Percentiles rank a stretch among this genome's conserved stretches.
Evolutionary conservation across 2,888 invertebrate genomes (phyloP).

Genomic region (Notodonta dromedarius): DNA sequence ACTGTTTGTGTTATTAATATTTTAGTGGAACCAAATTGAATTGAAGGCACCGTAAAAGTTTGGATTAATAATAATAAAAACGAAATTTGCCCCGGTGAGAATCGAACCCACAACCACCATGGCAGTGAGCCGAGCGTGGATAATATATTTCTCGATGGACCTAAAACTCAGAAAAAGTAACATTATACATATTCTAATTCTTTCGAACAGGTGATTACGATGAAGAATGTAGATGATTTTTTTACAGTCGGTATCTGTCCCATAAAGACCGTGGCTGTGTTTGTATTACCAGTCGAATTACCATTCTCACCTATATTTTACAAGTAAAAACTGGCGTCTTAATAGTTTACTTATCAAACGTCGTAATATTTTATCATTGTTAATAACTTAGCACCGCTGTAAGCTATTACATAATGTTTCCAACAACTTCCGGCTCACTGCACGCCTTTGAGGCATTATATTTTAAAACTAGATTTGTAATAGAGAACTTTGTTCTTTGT

Average conservation of each 20-base stretch:
- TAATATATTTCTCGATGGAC: too few species aligned
- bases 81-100: too few species aligned
- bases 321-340: too few species aligned
- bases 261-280: not conserved
- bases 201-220: too few species aligned
- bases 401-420: constrained; percentile 26
- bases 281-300: not conserved
- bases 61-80: too few species aligned
- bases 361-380: constrained; percentile 17
- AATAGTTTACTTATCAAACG: not conserved
- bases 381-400: constrained; percentile 13
- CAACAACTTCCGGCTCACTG: constrained; percentile 50
- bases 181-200: too few species aligned
- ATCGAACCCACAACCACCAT: too few species aligned
- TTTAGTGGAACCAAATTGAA: not conserved
- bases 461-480: not conserved
- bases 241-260: too few species aligned
- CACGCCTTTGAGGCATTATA: constrained; percentile 29
- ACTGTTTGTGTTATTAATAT: constrained; percentile 9
- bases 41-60: not conserved
- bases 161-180: too few species aligned
- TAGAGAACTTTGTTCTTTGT: not conserved
- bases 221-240: too few species aligned
- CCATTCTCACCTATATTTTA: too few species aligned
- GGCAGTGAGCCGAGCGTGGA: too few species aligned